Evolutionary conservation across 2,797 vertebrate genomes (phyloP).

Genomic region (Melanotaenia trifasciata): DNA sequence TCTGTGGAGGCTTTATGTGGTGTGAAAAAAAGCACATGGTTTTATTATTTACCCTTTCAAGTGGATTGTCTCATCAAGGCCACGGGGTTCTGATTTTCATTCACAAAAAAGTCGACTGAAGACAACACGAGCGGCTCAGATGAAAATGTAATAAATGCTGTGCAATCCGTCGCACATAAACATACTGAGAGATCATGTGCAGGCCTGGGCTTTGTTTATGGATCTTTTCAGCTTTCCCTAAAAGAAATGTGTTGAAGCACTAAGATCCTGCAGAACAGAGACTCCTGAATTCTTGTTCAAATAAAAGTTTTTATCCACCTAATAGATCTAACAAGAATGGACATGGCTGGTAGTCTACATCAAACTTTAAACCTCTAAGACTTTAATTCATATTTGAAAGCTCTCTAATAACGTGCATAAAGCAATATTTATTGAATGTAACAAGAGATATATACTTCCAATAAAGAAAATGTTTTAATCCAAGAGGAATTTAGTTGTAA

Average conservation of each 20-base stretch:
- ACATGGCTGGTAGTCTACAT: conserved; percentile 8
- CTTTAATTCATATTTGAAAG: neutral
- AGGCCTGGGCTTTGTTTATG: conserved; percentile 13
- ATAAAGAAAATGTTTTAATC: neutral
- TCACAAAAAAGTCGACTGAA: conserved; percentile 38
- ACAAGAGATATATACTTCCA: neutral
- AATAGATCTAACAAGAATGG: neutral
- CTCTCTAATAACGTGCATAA: neutral
- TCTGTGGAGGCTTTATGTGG: conserved; percentile 18
- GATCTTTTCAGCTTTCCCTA: conserved; percentile 26
- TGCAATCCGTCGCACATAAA: conserved; percentile 29
- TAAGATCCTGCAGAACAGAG: conserved; percentile 6
- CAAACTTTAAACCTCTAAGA: neutral
- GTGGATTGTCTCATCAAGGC: conserved; percentile 23
- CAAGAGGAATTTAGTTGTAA: conserved; percentile 2
- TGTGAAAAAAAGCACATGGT: conserved; percentile 40
- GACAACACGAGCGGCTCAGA: conserved; percentile 28
- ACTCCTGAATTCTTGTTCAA: conserved; percentile 5
- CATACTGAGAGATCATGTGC: conserved; percentile 11
- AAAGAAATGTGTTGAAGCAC: conserved; percentile 22
- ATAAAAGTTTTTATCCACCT: neutral
- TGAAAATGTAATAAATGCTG: conserved; percentile 19
- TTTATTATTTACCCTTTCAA: conserved; percentile 42
- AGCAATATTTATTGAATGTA: neutral
- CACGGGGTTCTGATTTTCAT: conserved; percentile 41